Conservation (phyloP, 2,113 vertebrate species). For the Eurystomus gularis region DNA sequence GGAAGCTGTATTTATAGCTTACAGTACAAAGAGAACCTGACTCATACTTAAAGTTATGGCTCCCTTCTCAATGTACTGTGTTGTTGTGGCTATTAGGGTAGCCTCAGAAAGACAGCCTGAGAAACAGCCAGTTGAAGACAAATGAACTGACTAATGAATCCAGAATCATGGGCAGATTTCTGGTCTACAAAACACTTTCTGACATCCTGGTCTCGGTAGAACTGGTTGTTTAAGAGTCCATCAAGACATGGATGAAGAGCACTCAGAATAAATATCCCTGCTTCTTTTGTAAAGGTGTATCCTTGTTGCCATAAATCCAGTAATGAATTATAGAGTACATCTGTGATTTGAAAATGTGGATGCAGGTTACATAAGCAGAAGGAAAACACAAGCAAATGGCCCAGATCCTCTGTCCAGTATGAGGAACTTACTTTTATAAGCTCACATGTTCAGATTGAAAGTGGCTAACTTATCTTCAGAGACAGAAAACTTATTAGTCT, state of each 20-base stretch:
- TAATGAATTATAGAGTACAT: background rate
- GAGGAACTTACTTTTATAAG: background rate
- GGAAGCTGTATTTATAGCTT: background rate
- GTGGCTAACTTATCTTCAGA: background rate
- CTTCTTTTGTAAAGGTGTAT: background rate
- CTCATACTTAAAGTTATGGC: background rate
- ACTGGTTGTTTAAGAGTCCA: background rate
- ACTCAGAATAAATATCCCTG: background rate
- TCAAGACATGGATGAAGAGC: background rate
- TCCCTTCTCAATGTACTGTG: background rate
- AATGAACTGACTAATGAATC: background rate
- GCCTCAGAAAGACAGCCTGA: background rate
- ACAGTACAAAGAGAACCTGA: background rate
- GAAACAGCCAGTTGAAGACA: background rate
- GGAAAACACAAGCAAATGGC: background rate
- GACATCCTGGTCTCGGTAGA: background rate
- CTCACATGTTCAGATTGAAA: background rate
- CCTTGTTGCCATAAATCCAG: background rate
- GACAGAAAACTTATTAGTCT: background rate
- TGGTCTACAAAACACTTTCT: background rate
- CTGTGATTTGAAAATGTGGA: background rate
- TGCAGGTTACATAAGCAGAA: background rate
- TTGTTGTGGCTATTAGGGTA: background rate
- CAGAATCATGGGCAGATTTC: background rate
- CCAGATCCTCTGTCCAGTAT: accelerated